Base-by-base conservation (phyloP, 2,113 vertebrate species). In the Rhinoptilus africanus region DNA sequence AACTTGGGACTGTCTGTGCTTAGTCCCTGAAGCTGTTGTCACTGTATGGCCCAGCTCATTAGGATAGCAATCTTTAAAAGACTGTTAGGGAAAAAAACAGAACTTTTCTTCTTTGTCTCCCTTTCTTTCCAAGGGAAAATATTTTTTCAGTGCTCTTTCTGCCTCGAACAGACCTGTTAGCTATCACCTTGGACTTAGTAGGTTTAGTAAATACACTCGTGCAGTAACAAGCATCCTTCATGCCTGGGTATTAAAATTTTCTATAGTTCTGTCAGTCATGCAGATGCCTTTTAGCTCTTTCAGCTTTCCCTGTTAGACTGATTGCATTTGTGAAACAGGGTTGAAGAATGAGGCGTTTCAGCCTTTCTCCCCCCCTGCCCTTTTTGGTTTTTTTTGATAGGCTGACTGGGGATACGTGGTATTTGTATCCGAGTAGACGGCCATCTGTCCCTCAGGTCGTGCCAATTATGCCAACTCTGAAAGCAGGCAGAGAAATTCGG, bases 361-460 rank as follows among this genome's bases (percentile, higher is more conserved):
- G 59, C 26, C 43, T 51, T 22, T 39, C 39, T 39, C 39, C 39
- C 39, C 39, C 39, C 39, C 51, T 80, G 66, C 41, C 27, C 50
- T 39, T 22, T 37, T 59, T 32, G 34, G 32, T 48, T 18, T 85
- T 50, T 82, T 77, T 73, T 22, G 8, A 18, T 39, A 41, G 43
- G 21, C 56, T 75, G 64, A 72, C 54, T 51, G 14, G 80, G 21
- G 16, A 4, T 79, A 74, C 23, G 66, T 90, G 63, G 45, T 85
- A 63, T 93, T 75, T 93, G 77, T 95, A 50, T 80, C 48, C 47
- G 72, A 84, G 82, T 5, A 92, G 88, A 17, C 50, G 53, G 64
- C 95, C 95, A 93, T 96, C 94, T 96, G 95, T 94, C 83, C 88
- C 83, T 93, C 18, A 66, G 60, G 72, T 90, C 10, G 9, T 93